phyloP scores from a whole-genome alignment of 2,888 invertebrate genomes.

The Drosophila lacicola region DNA sequence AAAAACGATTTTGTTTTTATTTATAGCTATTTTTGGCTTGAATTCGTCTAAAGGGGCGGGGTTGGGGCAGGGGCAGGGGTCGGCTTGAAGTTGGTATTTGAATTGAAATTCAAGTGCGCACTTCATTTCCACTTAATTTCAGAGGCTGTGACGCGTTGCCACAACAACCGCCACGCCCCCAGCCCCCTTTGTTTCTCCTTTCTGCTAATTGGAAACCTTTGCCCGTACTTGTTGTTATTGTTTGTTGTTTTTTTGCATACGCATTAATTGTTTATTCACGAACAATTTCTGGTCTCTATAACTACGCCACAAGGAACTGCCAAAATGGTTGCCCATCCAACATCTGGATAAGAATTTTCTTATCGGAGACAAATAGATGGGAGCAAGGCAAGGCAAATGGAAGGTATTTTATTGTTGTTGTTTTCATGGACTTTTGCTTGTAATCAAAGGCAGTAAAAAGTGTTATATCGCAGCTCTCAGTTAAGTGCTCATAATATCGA shows the following conservation, averaged over 20 bases:
- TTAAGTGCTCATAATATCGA: no score
- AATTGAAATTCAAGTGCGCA: constrained; percentile 80
- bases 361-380: no score
- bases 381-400: no score
- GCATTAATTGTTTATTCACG: constrained; percentile 34
- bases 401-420: no score
- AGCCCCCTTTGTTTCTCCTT: background rate
- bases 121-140: constrained; percentile 78
- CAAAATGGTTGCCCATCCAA: background rate
- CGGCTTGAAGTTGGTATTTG: constrained; percentile 36
- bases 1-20: constrained; percentile 49
- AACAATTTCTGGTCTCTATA: constrained; percentile 12
- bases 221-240: constrained; percentile 16
- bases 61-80: background rate
- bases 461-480: no score
- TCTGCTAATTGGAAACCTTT: constrained; percentile 22
- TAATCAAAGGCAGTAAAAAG: no score
- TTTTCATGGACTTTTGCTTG: no score
- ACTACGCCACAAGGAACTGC: background rate
- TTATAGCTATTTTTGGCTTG: constrained; percentile 51
- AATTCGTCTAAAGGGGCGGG: constrained; percentile 10
- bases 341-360: no score
- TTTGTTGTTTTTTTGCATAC: background rate
- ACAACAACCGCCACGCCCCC: constrained; percentile 28
- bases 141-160: constrained; percentile 66